A percentile compares a stretch with the other conserved stretches of the same genome.
Evolutionary conservation across 1,140 invertebrate genomes (phyloP).

Genomic region (Gryon sp.): DNA sequence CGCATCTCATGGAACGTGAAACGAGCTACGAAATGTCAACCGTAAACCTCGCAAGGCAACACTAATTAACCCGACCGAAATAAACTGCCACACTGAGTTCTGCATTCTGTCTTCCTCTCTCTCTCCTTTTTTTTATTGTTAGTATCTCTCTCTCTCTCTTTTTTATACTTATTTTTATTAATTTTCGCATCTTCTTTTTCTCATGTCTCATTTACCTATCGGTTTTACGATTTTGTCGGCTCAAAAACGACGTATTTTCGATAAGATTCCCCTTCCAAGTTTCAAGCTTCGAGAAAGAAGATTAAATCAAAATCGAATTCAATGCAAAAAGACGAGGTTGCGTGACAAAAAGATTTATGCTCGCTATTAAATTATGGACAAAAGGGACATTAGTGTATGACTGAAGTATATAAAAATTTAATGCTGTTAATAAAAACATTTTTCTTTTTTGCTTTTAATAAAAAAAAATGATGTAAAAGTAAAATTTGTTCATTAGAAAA

Average conservation of each 20-base stretch:
- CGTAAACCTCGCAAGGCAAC: slow-evolving; percentile 79
- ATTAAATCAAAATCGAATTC: slow-evolving; percentile 37
- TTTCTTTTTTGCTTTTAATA: too few species aligned
- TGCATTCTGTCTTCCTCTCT: slow-evolving; percentile 53
- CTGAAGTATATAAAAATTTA: slow-evolving; percentile 19
- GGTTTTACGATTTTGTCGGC: slow-evolving; percentile 60
- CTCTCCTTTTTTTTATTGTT: background rate
- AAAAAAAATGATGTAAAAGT: too few species aligned
- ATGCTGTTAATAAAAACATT: background rate
- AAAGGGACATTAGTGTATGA: slow-evolving; percentile 19
- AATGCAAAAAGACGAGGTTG: background rate
- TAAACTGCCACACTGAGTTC: slow-evolving; percentile 74
- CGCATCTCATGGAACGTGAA: slow-evolving; percentile 64
- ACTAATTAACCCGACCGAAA: slow-evolving; percentile 80
- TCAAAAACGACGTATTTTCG: slow-evolving; percentile 43
- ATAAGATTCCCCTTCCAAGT: slow-evolving; percentile 29
- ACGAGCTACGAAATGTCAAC: slow-evolving; percentile 79
- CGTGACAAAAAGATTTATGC: slow-evolving; percentile 46
- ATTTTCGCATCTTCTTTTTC: slow-evolving; percentile 58
- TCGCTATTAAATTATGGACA: slow-evolving; percentile 22
- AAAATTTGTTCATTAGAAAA: too few species aligned
- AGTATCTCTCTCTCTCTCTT: too few species aligned
- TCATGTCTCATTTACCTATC: slow-evolving; percentile 56
- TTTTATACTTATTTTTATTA: slow-evolving; percentile 40
- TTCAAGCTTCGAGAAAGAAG: slow-evolving; percentile 14